Evolutionary conservation across 2,113 vertebrate species (phyloP), one percentile per base, ranked within the genome.

Genomic region (Microcebus lehilahytsara): DNA sequence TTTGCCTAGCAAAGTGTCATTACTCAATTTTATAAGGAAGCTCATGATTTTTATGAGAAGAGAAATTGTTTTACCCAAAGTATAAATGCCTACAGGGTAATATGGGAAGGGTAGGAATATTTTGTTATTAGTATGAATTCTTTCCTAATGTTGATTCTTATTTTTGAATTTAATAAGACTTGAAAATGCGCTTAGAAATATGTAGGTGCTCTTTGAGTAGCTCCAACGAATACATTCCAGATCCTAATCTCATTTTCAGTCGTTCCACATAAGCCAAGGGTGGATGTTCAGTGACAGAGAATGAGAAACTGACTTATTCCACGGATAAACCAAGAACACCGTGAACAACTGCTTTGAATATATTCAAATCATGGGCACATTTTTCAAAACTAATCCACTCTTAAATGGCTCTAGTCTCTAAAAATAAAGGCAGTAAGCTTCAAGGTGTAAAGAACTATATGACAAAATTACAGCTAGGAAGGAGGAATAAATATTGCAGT

Each of bases 161-260:
- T n/a, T 89, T 95, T 86, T 84, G 27, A 88, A 74, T 94, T 79
- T 94, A 37, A 77, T 19, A 46, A 74, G 13, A 91, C 37, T 87
- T 74, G 83, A 93, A 96, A 93, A 85, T 37, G 14, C 22, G 2
- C 51, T 56, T 79, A 42, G 27, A 64, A 85, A 93, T 79, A 75
- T 16, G 25, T 58, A 58, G 32, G n/a, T 14, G 30, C 23, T 34
- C 11, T 34, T 27, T 42, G 17, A 94, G 11, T 37, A 71, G 23
- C 67, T 95, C 37, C 84, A 79, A 1, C 30, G 16, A 51, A 71
- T 56, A 69, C 1, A 58, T 56, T 72, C 67, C 56, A 51, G 64
- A 78, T 27, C 25, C 23, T 37, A 71, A 79, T 56, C 32, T 92
- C 32, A 42, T 78, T 67, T 86, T 37, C 10, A n/a, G 27, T 34